Evolutionary conservation across 2,113 vertebrate genomes (phyloP).

Genomic region (Haliaeetus leucogaster): DNA sequence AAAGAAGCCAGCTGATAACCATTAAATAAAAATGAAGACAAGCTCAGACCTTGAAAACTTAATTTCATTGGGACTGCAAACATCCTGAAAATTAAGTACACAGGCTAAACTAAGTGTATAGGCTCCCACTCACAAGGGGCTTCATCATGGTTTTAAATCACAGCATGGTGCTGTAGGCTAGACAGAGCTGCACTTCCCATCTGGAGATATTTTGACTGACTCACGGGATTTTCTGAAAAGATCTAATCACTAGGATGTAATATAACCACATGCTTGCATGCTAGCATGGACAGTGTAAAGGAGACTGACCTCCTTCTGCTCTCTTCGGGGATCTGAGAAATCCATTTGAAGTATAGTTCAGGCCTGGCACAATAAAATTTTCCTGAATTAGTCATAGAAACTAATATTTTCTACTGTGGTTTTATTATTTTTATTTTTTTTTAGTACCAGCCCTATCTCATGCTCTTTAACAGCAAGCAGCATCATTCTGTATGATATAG

Average conservation of each 20-base stretch:
- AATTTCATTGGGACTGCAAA: conserved; percentile 47
- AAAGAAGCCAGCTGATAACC: conserved; percentile 42
- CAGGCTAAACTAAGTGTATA: neutral
- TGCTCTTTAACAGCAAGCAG: neutral
- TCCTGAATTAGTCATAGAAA: neutral
- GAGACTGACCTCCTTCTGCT: neutral
- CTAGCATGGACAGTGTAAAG: neutral
- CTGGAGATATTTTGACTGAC: conserved; percentile 51
- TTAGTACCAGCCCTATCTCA: neutral
- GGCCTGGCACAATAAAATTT: neutral
- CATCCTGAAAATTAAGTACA: conserved; percentile 53
- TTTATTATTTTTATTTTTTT: neutral
- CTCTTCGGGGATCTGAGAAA: neutral
- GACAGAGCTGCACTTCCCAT: conserved; percentile 25
- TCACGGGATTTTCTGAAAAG: neutral
- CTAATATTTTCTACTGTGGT: neutral
- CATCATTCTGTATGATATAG: neutral
- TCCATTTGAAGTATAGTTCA: neutral
- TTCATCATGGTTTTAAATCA: conserved; percentile 56
- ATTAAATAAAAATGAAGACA: conserved; percentile 52
- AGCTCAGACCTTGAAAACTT: conserved; percentile 34
- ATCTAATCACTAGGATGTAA: conserved; percentile 15
- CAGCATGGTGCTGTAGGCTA: conserved; percentile 24
- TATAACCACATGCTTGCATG: neutral
- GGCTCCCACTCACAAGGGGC: conserved; percentile 25